These are phyloP conservation scores for Drosophila nigritarsus DNA, from an alignment of 2,888 invertebrate species.

Conservation along the genomic window DNA sequence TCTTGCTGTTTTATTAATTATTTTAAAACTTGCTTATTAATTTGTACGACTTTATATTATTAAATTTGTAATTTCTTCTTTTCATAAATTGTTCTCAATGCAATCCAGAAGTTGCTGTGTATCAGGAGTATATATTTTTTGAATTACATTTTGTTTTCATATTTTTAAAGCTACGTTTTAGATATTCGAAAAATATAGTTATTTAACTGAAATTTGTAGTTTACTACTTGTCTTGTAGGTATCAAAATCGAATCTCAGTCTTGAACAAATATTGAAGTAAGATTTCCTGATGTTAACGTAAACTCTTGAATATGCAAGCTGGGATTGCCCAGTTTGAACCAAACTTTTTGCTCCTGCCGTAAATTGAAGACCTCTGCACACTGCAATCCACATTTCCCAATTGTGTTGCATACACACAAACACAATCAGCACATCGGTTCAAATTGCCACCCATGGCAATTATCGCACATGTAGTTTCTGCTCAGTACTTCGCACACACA, in stretches of 20 bases:
- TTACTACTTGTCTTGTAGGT: too few species aligned
- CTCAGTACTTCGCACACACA: slow-evolving; percentile 11
- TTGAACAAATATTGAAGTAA: background rate
- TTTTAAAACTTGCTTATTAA: background rate
- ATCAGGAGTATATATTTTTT: background rate
- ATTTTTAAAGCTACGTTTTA: background rate
- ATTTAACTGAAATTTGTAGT: background rate
- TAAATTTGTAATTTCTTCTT: background rate
- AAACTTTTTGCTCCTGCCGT: background rate
- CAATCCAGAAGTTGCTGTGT: background rate
- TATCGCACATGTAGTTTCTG: slow-evolving; percentile 46
- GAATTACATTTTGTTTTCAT: background rate
- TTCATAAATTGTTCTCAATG: background rate
- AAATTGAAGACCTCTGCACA: slow-evolving; percentile 33
- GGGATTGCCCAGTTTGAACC: background rate
- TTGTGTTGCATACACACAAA: slow-evolving; percentile 4
- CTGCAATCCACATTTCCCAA: slow-evolving; percentile 27
- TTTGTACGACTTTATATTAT: background rate
- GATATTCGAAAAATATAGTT: background rate
- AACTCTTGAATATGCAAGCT: background rate
- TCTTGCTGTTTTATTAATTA: background rate
- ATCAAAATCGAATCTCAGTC: too few species aligned
- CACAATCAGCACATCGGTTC: slow-evolving; percentile 42
- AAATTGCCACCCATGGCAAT: slow-evolving; percentile 50
- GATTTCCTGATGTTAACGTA: background rate